Evolutionary conservation across 2,888 invertebrate species (phyloP), one percentile per base, ranked within the genome.

Genomic region (Ophioninae sp.): DNA sequence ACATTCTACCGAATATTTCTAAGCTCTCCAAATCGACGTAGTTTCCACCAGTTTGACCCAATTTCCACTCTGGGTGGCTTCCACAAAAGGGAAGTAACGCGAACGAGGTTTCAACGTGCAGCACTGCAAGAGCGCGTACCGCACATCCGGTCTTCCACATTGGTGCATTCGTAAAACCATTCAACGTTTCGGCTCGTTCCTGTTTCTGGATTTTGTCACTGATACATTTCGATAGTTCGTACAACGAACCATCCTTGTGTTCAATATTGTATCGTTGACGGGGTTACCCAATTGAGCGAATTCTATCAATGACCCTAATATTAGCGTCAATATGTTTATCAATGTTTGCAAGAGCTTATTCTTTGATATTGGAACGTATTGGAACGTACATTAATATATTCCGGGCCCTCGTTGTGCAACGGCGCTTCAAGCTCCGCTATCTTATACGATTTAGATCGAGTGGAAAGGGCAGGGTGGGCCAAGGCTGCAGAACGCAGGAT

Each of bases 31-130:
- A n/a, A 77, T 23, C 23, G 7, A 20, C 50, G 41, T 70, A 70
- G 75, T 82, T 84, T 86, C 82, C 81, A 81, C 83, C 83, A 85
- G 85, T 88, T 87, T 82, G 85, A 78, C 88, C 86, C 62, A 85
- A 84, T 87, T 87, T 39, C 81, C 57, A 73, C 80, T 79, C 37
- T 75, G 70, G 39, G 62, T 37, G 20, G 20, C 62, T 30, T 74
- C 37, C 59, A 30, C 67, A 57, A 21, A 57, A 59, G 59, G 23
- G 67, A 59, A 59, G 39, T 50, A 73, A 39, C 10, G 64, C 21
- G 21, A 20, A 59, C 30, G 62, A 7, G 50, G 64, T 30, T 74
- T 21, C 21, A 37, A 74, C 50, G 30, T 65, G 50, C 20, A 20
- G 37, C 74, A 13, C 21, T 56, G 37, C 59, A 21, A 56, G 39